Base-by-base conservation (phyloP, 2,888 invertebrate species). In the Pheosia tremula region DNA sequence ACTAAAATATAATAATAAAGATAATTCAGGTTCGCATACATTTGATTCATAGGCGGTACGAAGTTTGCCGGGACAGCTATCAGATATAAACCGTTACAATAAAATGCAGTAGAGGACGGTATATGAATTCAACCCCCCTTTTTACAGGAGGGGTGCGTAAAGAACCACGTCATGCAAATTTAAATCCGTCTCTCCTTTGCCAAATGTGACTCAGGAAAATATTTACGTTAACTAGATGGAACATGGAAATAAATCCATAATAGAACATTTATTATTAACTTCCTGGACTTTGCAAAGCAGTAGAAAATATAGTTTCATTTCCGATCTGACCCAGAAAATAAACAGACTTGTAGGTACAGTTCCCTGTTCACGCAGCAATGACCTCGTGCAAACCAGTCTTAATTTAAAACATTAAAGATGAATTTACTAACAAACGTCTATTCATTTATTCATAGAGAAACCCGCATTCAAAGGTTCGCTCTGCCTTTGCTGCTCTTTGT, bases 381-480 rank as follows among this genome's bases (percentile, higher is more conserved):
- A 4, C 53, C 53, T 37, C 36, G 53, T 53, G 53, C 11, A 53
- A 11, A 53, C 37, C 37, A 10, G 37, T 53, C 37, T 53, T 53
- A 53, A 53, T 53, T 53, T 53, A 53, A 53, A 53, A 53, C 37
- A 53, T 53, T 37, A 53, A 37, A 53, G 53, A 11, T 10, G 37
- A 53, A 37, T 50, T 50, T 50, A 50, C 50, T 50, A 53, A 53
- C 10, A 53, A 37, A 53, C 53, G 38, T 53, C 37, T 38, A 53
- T 53, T 53, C 11, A 53, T 38, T 53, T 53, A 53, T 53, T 53
- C 53, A 53, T 53, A 53, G 53, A 53, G 53, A 53, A 53, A 53
- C 53, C 37, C 36, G 37, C 53, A 37, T 37, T 11, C 53, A 9
- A 37, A 5, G 53, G 11, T 53, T 53, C 38, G 10, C 53, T 49